Evolutionary conservation across 2,797 vertebrate genomes (phyloP).

Genomic region (Hephaestus fuliginosus): DNA sequence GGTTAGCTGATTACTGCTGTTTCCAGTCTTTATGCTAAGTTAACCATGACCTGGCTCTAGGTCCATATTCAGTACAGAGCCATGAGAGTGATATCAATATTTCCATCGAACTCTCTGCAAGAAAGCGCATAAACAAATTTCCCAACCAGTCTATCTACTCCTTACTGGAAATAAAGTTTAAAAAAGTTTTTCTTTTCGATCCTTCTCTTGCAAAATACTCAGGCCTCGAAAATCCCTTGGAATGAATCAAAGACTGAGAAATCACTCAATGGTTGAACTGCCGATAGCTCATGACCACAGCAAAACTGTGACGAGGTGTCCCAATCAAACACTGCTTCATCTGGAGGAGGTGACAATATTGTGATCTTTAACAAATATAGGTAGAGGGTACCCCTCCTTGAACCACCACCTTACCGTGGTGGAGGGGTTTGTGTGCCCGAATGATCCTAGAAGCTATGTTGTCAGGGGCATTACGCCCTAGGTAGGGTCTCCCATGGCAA

Average conservation of each 20-base stretch:
- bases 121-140: not conserved
- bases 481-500: too few relatives aligned
- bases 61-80: not conserved
- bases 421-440: too few relatives aligned
- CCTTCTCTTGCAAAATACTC: not conserved
- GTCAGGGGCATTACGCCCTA: too few relatives aligned
- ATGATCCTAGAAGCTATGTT: too few relatives aligned
- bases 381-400: too few relatives aligned
- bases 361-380: slow-evolving; percentile 2
- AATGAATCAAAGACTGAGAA: not conserved
- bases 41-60: not conserved
- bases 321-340: not conserved
- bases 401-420: too few relatives aligned
- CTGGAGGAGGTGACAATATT: not conserved
- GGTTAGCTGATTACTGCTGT: not conserved
- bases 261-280: not conserved
- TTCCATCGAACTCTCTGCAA: not conserved
- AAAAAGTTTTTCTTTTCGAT: not conserved
- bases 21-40: not conserved
- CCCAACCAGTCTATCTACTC: not conserved
- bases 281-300: not conserved
- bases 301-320: not conserved
- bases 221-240: not conserved
- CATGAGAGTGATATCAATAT: not conserved
- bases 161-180: not conserved